Conservation (phyloP, 2,797 vertebrate genomes). For the Glossophaga mutica region DNA sequence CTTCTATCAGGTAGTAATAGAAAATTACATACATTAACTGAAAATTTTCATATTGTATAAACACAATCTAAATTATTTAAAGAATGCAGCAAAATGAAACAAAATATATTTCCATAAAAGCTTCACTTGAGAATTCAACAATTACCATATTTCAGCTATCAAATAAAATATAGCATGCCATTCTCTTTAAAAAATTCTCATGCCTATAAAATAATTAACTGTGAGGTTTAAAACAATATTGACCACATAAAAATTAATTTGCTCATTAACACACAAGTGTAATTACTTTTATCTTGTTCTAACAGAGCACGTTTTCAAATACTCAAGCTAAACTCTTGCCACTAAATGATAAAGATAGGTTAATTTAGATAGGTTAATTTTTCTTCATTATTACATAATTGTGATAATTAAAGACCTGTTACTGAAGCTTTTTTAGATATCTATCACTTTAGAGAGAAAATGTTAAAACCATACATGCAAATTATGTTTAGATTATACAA, state of each 20-base stretch:
- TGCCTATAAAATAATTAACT: constrained; percentile 29
- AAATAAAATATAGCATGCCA: background rate
- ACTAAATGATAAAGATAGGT: constrained; percentile 18
- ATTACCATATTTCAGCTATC: background rate
- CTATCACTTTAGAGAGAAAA: background rate
- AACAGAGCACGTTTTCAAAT: constrained; percentile 11
- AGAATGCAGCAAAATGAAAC: background rate
- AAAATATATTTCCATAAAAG: background rate
- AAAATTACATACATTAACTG: background rate
- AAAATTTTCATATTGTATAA: background rate
- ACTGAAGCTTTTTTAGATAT: constrained; percentile 3
- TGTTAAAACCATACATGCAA: background rate
- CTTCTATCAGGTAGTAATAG: background rate
- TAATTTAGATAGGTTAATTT: constrained; percentile 50
- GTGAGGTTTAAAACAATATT: constrained; percentile 52
- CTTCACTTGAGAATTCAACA: background rate
- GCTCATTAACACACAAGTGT: background rate
- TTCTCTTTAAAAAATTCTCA: background rate
- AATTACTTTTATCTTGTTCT: constrained; percentile 61
- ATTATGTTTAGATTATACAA: background rate
- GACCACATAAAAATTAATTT: constrained; percentile 61
- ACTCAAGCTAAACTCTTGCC: background rate
- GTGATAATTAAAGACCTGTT: constrained; percentile 41
- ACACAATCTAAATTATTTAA: background rate
- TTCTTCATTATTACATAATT: constrained; percentile 48